Evolutionary conservation across 1,140 invertebrate species (phyloP).

Genomic region (Orchestia grillus): DNA sequence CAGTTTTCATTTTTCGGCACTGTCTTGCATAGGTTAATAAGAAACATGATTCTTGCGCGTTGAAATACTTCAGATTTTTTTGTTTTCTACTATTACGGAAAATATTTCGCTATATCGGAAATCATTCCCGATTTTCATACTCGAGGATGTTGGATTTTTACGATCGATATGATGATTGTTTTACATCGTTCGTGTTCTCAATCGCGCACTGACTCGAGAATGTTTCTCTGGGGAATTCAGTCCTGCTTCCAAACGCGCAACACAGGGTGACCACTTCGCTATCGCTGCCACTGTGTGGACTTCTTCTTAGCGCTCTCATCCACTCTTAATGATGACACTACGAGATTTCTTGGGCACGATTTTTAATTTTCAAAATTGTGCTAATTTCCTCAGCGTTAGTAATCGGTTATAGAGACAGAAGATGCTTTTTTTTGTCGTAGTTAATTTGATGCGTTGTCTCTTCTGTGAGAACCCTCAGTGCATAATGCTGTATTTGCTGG

Average conservation of each 20-base stretch:
- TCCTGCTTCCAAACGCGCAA: background rate
- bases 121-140: background rate
- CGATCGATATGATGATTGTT: background rate
- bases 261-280: background rate
- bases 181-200: background rate
- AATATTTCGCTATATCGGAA: too few relatives aligned
- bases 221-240: background rate
- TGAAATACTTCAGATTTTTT: too few relatives aligned
- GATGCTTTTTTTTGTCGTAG: background rate
- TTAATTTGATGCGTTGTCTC: background rate
- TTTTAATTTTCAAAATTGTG: background rate
- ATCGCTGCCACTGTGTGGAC: background rate
- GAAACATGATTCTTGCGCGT: too few relatives aligned
- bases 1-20: background rate
- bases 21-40: too few relatives aligned
- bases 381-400: background rate
- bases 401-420: background rate
- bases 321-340: background rate
- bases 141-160: background rate
- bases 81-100: too few relatives aligned
- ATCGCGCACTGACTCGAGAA: background rate
- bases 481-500: background rate
- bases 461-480: background rate
- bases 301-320: background rate
- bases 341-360: background rate